These are phyloP conservation scores for Garra rufa DNA, from an alignment of 2,113 vertebrate genomes.

Conservation along the genomic window DNA sequence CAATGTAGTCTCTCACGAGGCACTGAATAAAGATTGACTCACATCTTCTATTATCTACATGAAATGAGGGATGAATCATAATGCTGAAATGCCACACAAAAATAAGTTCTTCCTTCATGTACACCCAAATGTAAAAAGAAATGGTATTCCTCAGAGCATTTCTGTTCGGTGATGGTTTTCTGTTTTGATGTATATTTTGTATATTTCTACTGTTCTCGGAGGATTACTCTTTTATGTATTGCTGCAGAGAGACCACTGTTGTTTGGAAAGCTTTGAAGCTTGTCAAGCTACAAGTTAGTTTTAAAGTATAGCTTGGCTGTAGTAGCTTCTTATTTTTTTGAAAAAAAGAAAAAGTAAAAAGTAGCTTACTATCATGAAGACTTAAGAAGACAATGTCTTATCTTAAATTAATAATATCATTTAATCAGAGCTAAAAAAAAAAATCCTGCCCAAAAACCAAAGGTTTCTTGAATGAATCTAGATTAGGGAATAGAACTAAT, in stretches of 20 bases:
- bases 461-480: neutral
- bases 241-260: neutral
- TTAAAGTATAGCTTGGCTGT: neutral
- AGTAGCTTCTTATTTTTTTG: neutral
- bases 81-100: slow-evolving; percentile 21
- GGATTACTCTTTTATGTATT: neutral
- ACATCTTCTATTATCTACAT: slow-evolving; percentile 35
- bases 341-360: neutral
- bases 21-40: slow-evolving; percentile 47
- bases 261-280: neutral
- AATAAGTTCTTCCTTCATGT: neutral
- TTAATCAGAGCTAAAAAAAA: neutral
- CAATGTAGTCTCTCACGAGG: neutral
- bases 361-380: neutral
- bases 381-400: neutral
- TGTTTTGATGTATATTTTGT: slow-evolving; percentile 8
- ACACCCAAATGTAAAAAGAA: neutral
- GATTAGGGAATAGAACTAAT: neutral
- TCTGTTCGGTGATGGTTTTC: neutral
- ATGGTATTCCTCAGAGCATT: neutral
- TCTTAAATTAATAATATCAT: neutral
- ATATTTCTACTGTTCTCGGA: neutral
- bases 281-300: slow-evolving; percentile 1
- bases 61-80: slow-evolving; percentile 48
- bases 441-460: neutral